Conservation (phyloP, 2,888 invertebrate genomes). For the Petrolisthes cinctipes region DNA sequence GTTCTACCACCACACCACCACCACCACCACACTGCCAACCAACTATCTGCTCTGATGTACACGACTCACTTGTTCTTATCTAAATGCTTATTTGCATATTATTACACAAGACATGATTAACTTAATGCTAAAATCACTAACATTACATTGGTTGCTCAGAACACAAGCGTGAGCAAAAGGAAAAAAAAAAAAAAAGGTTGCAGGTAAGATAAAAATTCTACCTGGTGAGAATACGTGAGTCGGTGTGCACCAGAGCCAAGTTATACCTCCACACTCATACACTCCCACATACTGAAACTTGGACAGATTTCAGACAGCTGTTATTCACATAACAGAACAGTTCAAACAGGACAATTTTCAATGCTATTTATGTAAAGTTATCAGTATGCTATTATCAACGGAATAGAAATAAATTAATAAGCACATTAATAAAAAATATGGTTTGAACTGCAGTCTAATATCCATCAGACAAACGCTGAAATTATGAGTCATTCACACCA, state of each 20-base stretch:
- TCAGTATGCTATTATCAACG: not conserved
- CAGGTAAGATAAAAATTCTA: constrained; percentile 25
- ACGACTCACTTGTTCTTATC: constrained; percentile 42
- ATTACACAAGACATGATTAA: constrained; percentile 34
- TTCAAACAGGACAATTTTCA: constrained; percentile 20
- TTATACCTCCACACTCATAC: constrained; percentile 44
- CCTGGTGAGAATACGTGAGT: constrained; percentile 37
- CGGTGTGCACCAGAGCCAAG: constrained; percentile 49
- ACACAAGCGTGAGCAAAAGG: constrained; percentile 32
- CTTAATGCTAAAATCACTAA: constrained; percentile 55
- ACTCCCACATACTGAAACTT: constrained; percentile 49
- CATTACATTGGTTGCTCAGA: constrained; percentile 34
- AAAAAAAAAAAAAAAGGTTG: constrained; percentile 17
- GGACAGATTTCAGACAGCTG: constrained; percentile 55
- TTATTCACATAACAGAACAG: constrained; percentile 34
- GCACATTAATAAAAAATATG: not conserved
- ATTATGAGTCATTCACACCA: constrained; percentile 43
- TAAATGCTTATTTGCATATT: constrained; percentile 45
- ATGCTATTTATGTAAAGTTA: not conserved
- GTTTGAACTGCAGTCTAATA: constrained; percentile 47
- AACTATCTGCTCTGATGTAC: constrained; percentile 48
- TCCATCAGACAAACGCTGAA: constrained; percentile 50
- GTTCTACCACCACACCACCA: constrained; percentile 49
- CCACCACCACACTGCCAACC: constrained; percentile 59
- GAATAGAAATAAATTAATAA: not conserved